phyloP scores from a whole-genome alignment of 2,113 vertebrate genomes.

The Clarias gariepinus region DNA sequence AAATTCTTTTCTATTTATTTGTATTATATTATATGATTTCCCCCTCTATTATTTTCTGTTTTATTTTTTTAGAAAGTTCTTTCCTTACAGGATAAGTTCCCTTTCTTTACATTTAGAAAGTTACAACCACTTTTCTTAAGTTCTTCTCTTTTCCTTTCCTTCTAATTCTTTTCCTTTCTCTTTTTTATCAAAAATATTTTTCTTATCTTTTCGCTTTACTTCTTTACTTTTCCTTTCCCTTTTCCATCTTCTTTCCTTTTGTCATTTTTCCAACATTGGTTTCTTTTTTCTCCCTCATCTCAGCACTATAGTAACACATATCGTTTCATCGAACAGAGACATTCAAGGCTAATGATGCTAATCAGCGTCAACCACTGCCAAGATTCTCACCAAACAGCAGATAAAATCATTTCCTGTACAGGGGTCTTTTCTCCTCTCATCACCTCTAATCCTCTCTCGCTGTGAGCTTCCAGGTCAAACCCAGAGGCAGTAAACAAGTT shows the following conservation, averaged over 20 bases:
- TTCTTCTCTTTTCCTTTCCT: not conserved
- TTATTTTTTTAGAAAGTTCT: not conserved
- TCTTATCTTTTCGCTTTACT: not conserved
- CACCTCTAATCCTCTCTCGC: conserved; percentile 6
- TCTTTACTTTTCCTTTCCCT: not conserved
- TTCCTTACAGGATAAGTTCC: too few species aligned
- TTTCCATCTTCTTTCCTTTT: not conserved
- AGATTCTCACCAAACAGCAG: conserved; percentile 64
- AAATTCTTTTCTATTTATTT: not conserved
- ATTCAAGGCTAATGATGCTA: conserved; percentile 63
- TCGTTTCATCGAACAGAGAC: not conserved
- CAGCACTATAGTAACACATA: not conserved
- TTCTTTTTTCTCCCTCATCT: not conserved
- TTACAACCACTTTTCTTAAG: not conserved
- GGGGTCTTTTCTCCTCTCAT: conserved; percentile 14
- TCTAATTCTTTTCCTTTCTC: not conserved
- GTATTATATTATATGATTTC: not conserved
- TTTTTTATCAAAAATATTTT: not conserved
- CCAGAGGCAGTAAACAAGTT: conserved; percentile 30
- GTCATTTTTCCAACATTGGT: not conserved
- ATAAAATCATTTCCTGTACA: conserved; percentile 28
- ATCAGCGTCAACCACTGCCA: conserved; percentile 51
- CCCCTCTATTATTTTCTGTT: not conserved
- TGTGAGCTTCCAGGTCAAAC: conserved; percentile 11
- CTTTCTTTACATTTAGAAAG: not conserved